phyloP scores from a whole-genome alignment of 2,888 invertebrate species.

The Drosophila recens region DNA sequence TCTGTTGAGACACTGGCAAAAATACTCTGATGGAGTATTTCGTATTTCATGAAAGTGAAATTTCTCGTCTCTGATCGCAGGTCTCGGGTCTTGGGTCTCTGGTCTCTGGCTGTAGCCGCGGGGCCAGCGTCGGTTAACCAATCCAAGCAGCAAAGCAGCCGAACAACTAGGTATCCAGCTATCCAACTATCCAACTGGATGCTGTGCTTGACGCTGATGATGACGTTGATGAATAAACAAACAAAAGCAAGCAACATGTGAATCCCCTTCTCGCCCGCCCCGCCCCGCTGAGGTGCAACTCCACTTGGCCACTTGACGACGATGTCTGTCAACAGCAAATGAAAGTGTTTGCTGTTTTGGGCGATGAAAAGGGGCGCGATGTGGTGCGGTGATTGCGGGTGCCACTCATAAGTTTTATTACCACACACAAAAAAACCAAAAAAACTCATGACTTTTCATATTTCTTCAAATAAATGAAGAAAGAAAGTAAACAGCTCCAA shows the following conservation, averaged over 20 bases:
- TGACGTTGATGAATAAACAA: constrained; percentile 69
- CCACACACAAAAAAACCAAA: constrained; percentile 61
- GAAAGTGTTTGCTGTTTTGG: constrained; percentile 69
- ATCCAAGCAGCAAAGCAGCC: constrained; percentile 21
- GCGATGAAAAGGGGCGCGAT: constrained; percentile 59
- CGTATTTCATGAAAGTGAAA: constrained; percentile 61
- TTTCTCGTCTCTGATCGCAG: constrained; percentile 44
- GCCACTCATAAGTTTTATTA: constrained; percentile 78
- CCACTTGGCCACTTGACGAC: constrained; percentile 70
- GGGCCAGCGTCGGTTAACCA: constrained; percentile 54
- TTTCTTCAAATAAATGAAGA: constrained; percentile 43
- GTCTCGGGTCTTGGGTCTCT: constrained; percentile 10
- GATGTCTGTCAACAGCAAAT: constrained; percentile 77
- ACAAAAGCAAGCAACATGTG: constrained; percentile 61
- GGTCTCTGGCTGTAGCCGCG: constrained; percentile 37
- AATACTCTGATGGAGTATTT: constrained; percentile 56
- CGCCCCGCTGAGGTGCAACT: constrained; percentile 11
- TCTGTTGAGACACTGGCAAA: constrained; percentile 45
- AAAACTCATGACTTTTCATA: constrained; percentile 63
- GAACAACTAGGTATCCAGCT: constrained; percentile 33
- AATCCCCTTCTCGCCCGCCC: background rate
- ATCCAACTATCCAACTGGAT: constrained; percentile 52
- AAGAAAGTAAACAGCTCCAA: constrained; percentile 46
- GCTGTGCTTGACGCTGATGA: constrained; percentile 65
- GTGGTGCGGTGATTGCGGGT: constrained; percentile 64